Evolutionary conservation across 2,888 invertebrate genomes (phyloP), one percentile per base, ranked within the genome.

Genomic region (Leptinotarsa juncta): DNA sequence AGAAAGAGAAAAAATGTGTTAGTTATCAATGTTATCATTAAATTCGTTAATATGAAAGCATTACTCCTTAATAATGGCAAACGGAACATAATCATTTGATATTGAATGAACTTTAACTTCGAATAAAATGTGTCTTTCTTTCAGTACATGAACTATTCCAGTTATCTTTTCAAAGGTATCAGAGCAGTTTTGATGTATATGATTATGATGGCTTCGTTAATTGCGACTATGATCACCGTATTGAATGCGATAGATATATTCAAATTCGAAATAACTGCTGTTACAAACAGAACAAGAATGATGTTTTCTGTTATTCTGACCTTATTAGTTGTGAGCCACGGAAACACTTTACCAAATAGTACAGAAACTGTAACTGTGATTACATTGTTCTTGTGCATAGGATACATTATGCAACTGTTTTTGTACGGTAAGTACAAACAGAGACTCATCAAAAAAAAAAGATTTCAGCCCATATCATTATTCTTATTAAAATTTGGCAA

Each of bases 151-250:
- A 67, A 74, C 26, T 71, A 51, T 12, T 70, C 73, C 1, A 73
- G 71, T 53, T 74, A 73, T 42, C 50, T 65, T 49, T 72, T 72
- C 42, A 71, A 72, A 53, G 70, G 74, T 7, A 26, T 72, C 49
- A 74, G 49, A 74, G 15, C 70, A 10, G 20, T 74, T 62, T 65
- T 74, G 0, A 23, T 66, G 18, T 74, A 72, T 50, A 5, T 70
- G 3, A 53, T 67, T 5, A 14, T 70, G 3, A 69, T 77, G 49
- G 18, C 66, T 7, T 70, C 62, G 23, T 42, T 74, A 10, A 53
- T 65, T 48, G 66, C 70, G 14, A 48, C 66, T n/a, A 18, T 72
- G 3, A 69, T 67, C 16, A 42, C 32, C 14, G 7, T 49, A 3
- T 49, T 20, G 26, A 66, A 55, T 49, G 18, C 42, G 5, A 20